phyloP scores from a whole-genome alignment of 2,797 vertebrate genomes.

The Menidia menidia region DNA sequence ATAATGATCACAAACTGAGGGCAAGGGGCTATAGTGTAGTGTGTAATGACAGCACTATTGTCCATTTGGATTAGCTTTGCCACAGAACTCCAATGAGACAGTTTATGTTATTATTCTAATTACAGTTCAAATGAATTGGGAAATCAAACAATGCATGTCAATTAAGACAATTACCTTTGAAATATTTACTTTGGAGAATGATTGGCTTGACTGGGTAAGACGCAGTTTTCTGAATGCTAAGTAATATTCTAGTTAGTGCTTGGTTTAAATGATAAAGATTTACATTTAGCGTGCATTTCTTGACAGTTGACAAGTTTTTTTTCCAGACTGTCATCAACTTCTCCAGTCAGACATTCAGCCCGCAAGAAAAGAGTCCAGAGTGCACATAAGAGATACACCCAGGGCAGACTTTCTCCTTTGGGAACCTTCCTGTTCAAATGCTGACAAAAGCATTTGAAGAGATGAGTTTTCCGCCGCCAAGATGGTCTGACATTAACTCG shows the following conservation, averaged over 20 bases:
- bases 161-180: background rate
- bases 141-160: background rate
- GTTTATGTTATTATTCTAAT: constrained; percentile 9
- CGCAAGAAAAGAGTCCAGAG: constrained; percentile 47
- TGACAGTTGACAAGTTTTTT: constrained; percentile 9
- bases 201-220: background rate
- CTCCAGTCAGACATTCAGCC: constrained; percentile 33
- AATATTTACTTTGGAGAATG: background rate
- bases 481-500: constrained; percentile 52
- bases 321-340: constrained; percentile 22
- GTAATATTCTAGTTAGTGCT: background rate
- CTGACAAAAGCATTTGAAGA: constrained; percentile 63
- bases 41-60: constrained; percentile 22
- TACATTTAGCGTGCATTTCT: background rate
- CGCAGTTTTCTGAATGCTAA: background rate
- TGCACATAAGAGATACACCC: constrained; percentile 40
- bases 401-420: constrained; percentile 44
- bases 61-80: constrained; percentile 25
- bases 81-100: constrained; percentile 32
- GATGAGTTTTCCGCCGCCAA: constrained; percentile 56
- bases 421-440: constrained; percentile 49
- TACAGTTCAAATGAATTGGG: background rate
- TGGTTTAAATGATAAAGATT: background rate
- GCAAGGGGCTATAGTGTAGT: constrained; percentile 16
- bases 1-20: constrained; percentile 30